phyloP scores from a whole-genome alignment of 2,113 vertebrate genomes.

The Nesoenas mayeri region DNA sequence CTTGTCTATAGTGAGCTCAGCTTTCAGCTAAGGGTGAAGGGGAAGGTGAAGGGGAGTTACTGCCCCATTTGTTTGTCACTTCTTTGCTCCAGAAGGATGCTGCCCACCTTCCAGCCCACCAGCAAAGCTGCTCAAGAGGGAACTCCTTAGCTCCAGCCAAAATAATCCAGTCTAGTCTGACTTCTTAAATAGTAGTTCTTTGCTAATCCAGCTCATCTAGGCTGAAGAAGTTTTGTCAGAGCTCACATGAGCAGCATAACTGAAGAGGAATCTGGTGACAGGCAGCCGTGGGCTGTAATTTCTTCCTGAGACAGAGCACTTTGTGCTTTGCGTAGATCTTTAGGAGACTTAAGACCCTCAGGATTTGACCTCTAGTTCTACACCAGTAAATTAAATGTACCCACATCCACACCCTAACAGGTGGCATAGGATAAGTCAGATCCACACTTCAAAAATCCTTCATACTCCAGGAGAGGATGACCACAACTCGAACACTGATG shows the following conservation, averaged over 20 bases:
- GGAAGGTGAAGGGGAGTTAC: not conserved
- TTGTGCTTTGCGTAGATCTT: not conserved
- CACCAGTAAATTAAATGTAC: not conserved
- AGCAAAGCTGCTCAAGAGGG: not conserved
- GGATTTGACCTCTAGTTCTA: not conserved
- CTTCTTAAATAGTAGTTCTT: not conserved
- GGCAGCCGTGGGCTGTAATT: not conserved
- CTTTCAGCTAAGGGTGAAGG: not conserved
- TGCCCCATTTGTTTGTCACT: not conserved
- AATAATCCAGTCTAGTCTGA: slow-evolving; percentile 31
- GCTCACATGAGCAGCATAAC: not conserved
- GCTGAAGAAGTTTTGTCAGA: not conserved
- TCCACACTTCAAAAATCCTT: not conserved
- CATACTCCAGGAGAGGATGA: not conserved
- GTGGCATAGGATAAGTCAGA: not conserved
- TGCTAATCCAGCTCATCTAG: slow-evolving; percentile 26
- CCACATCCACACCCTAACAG: not conserved
- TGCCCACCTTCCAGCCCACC: not conserved
- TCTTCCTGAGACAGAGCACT: not conserved
- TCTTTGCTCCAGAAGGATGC: not conserved
- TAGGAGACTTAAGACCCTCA: not conserved
- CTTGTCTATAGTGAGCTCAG: not conserved
- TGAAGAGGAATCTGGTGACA: not conserved
- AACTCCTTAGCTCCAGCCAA: not conserved
- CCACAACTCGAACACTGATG: not conserved